Evolutionary conservation across 2,797 vertebrate genomes (phyloP), one percentile per base, ranked within the genome.

Genomic region (Pangasius mekongensis): DNA sequence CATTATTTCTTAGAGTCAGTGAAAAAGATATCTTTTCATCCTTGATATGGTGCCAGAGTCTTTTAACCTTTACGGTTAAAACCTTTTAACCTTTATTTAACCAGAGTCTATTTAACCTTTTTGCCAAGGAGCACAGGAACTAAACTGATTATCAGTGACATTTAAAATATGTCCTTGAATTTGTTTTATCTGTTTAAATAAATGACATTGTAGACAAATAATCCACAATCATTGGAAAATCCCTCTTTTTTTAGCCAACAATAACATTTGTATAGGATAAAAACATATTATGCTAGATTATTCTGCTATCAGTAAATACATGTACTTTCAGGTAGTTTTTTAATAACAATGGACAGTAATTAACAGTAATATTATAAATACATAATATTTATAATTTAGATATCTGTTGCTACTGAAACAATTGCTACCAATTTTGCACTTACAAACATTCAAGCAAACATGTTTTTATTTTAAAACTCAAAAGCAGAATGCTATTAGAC

Each of bases 381-480:
- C 54, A 24, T 8, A 43, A 8, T 43, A 43, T 43, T 43, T 43
- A 7, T 43, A 43, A 43, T 43, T 43, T 43, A 43, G 11, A 54
- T 52, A 56, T 64, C 14, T 54, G 86, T 33, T 66, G 24, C 52
- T 81, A 67, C 49, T 69, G 43, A 54, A 39, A 30, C 66, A 74
- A 33, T 83, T 83, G 49, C 81, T 43, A 33, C 36, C 13, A 56
- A 77, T 89, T 71, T 73, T 64, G 69, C 39, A 85, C 47, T 54
- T 86, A 20, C 8, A 54, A 64, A 86, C 84, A 83, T 80, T 43
- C 56, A 67, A 49, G n/a, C 20, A 64, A 66, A 86, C 83, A 43
- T 36, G 13, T 67, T 77, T 84, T 60, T 83, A 85, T 73, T 62
- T 73, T 67, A 49, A 87, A 86, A 71, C 36, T 71, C 27, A 80